Evolutionary conservation across 2,888 invertebrate genomes (phyloP).

Genomic region (Pachydiplax longipennis): DNA sequence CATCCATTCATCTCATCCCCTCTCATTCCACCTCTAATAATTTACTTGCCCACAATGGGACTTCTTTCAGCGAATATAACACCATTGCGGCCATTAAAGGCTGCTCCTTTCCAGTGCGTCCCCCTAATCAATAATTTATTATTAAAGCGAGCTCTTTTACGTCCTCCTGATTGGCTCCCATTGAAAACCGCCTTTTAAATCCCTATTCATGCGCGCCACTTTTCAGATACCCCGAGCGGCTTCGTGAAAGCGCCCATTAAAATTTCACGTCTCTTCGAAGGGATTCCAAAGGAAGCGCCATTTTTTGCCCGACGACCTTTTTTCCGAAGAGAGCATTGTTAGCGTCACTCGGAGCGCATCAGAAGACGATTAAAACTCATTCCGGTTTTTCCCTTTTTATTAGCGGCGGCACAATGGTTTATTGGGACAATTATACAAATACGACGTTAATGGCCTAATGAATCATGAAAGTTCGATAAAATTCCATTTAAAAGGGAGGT

Average conservation of each 20-base stretch:
- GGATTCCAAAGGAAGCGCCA: not conserved
- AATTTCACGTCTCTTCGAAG: constrained; percentile 9
- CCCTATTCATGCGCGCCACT: not conserved
- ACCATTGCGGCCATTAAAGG: not conserved
- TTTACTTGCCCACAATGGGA: not conserved
- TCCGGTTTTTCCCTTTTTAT: not conserved
- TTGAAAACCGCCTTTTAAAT: not conserved
- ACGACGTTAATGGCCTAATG: not conserved
- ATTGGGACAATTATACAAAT: not conserved
- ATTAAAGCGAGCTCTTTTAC: not conserved
- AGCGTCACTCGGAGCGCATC: not conserved
- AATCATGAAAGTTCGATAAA: not conserved
- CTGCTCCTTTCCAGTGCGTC: not conserved
- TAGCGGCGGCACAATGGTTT: not conserved
- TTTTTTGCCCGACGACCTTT: not conserved
- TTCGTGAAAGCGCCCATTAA: constrained; percentile 17
- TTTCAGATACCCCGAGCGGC: not conserved
- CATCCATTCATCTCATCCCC: not conserved
- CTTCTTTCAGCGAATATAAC: constrained; percentile 23
- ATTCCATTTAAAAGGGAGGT: not conserved
- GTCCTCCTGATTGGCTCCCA: constrained; percentile 24
- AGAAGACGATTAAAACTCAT: constrained; percentile 36
- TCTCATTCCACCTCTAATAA: not conserved
- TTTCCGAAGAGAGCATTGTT: not conserved
- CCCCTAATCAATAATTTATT: constrained; percentile 36